Evolutionary conservation across 2,797 vertebrate genomes (phyloP), one percentile per base, ranked within the genome.

Genomic region (Cyprinella venusta): DNA sequence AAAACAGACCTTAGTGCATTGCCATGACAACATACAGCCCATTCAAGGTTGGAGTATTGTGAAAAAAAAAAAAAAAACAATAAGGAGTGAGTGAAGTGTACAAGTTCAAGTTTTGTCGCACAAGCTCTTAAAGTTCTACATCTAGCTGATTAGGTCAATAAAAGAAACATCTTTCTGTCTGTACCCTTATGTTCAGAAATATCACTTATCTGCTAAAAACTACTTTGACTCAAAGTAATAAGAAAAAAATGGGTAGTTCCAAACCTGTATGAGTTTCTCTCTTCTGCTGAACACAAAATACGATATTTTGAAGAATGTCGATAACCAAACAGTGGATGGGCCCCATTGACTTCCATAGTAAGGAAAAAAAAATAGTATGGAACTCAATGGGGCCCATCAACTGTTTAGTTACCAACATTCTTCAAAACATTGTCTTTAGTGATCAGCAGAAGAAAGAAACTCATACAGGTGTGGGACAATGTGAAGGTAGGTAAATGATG

Each of bases 21-120:
- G 72, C 85, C 81, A 82, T 89, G 81, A 84, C 81, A 78, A 80
- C 76, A 70, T 48, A 42, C n/a, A n/a, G n/a, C n/a, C n/a, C n/a
- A n/a, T n/a, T n/a, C n/a, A n/a, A n/a, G n/a, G 30, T 38, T 26
- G 56, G 40, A 74, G 5, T 40, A 33, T 82, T 80, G 48, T 69
- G 21, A 82, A 87, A 82, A 30, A 30, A 30, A 30, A 30, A 30
- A 30, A 30, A 30, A 30, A 56, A 82, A 13, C 12, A 18, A 64
- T 38, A 50, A 65, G 45, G 9, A 59, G 56, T 59, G 9, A 52
- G 21, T 5, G 0, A 36, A 21, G 19, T 24, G 9, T 9, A 36
- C 4, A 5, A 67, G n/a, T 33, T 83, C n/a, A 70, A 52, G 70
- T 76, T 76, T 12, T 65, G 19, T 16, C 2, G 36, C 64, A 80